Base-by-base conservation (phyloP, 2,797 vertebrate species). In the Mus spretus region DNA sequence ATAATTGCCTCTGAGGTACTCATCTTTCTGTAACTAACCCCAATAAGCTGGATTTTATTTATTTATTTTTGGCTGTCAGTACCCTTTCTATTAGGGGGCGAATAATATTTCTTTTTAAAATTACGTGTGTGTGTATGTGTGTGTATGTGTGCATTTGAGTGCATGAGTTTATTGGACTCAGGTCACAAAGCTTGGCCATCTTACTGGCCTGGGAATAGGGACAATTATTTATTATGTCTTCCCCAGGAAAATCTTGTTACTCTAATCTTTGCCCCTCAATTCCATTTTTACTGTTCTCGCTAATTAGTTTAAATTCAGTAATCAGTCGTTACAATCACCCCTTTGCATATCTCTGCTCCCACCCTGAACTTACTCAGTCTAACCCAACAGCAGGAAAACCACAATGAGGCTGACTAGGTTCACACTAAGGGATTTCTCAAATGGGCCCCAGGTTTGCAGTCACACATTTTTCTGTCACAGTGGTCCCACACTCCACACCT, bases 261-360 rank as follows among this genome's bases (percentile, higher is more conserved):
- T 4, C n/a, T 67, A 70, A 22, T 82, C 67, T 55, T 78, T 50
- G 59, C 65, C 50, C 55, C 67, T 59, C 37, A 40, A 40, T 93
- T 77, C 70, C 74, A 20, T 47, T 91, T 53, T 90, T 89, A 67
- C 22, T 75, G 24, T 91, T 75, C 88, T 87, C 34, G 31, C 81
- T 57, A 40, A 40, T 24, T 82, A 34, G 26, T 65, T 88, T 82
- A 44, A 94, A 59, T 83, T 53, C 34, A 47, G 47, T 14, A 15
- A 34, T 47, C 7, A 37, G 87, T 87, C 34, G 31, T 82, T 82
- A 82, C 59, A 87, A 53, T 83, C 26, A 40, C 55, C 40, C n/a
- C 44, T n/a, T 77, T 59, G 40, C 28, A 11, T 83, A 61, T 61
- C 78, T 90, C 67, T 47, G 63, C 59, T 65, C 70, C 91, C 50